Evolutionary conservation across 2,888 invertebrate species (phyloP), one percentile per base, ranked within the genome.

Genomic region (Drosophila incognita): DNA sequence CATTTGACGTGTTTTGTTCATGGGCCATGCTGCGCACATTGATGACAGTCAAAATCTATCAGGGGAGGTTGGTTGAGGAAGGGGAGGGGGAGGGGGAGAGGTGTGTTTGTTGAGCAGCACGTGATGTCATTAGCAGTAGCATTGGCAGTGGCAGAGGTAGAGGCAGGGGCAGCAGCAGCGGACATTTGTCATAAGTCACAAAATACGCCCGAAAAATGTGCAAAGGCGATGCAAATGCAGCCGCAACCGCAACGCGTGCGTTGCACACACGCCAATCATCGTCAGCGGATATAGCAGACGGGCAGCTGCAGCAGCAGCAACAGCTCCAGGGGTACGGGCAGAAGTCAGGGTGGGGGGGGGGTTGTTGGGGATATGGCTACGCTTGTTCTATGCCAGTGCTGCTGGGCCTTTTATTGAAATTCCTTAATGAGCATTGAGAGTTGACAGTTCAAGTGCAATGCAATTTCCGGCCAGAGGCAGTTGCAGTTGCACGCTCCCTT

Each of bases 1-100:
- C 78, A 80, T 69, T 80, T 86, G 87, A 86, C 73, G 83, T 85
- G 83, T 85, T 85, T 86, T 87, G 85, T 85, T 83, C 83, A 87
- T 86, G 87, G 71, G 68, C 74, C 79, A 71, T 36, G 69, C 56
- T 83, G 83, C 69, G 83, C 72, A 72, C 80, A 87, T 87, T 84
- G 87, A 85, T 83, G 87, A 80, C 85, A 86, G 82, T 74, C 77
- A 46, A 78, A 78, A 81, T 75, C 73, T 71, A 82, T 82, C 61
- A 70, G 33, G 48, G 38, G 29, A 4, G 2, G 10, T 10, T 6
- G 49, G n/a, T 18, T 31, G 18, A 1, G 42, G 13, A 11, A 6
- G 33, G 3, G 42, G n/a, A 11, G 11, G 33, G 27, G 48, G 15
- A 1, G 29, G 33, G 40, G 11, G 15, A 1, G 57, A 21, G 33